These are phyloP conservation scores for Platycheirus albimanus DNA, from an alignment of 2,888 invertebrate species.

Conservation along the genomic window DNA sequence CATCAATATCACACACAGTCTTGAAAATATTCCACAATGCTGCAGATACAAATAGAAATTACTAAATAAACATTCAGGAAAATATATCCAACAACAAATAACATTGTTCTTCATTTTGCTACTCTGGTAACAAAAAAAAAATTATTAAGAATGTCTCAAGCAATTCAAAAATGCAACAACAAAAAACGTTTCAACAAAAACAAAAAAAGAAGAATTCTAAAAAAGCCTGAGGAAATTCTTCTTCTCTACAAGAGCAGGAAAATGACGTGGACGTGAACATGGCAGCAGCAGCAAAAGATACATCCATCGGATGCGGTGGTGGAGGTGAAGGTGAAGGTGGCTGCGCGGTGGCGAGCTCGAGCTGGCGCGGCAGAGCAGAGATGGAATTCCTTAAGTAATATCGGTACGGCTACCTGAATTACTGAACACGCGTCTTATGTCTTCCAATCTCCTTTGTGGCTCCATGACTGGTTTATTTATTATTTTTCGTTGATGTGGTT, in stretches of 20 bases:
- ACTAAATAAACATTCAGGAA: conserved; percentile 44
- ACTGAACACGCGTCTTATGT: conserved; percentile 79
- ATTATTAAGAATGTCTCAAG: conserved; percentile 50
- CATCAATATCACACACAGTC: background rate
- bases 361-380: conserved; percentile 54
- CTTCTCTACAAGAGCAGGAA: conserved; percentile 37
- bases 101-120: conserved; percentile 15
- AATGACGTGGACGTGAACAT: conserved; percentile 67
- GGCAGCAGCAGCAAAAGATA: conserved; percentile 58
- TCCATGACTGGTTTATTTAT: conserved; percentile 74
- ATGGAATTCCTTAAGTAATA: conserved; percentile 76
- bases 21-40: background rate
- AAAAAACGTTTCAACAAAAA: conserved; percentile 26
- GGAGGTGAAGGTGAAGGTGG: conserved; percentile 22
- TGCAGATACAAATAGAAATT: background rate
- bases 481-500: conserved; percentile 60
- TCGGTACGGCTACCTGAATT: conserved; percentile 79
- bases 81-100: conserved; percentile 10
- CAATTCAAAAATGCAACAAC: conserved; percentile 36
- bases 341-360: no score
- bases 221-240: conserved; percentile 48
- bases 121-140: conserved; percentile 32
- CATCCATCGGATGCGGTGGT: conserved; percentile 58
- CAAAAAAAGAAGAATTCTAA: conserved; percentile 38
- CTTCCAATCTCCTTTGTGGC: conserved; percentile 75